Evolutionary conservation across 2,888 invertebrate genomes (phyloP).

Genomic region (Alloplasta piceator): DNA sequence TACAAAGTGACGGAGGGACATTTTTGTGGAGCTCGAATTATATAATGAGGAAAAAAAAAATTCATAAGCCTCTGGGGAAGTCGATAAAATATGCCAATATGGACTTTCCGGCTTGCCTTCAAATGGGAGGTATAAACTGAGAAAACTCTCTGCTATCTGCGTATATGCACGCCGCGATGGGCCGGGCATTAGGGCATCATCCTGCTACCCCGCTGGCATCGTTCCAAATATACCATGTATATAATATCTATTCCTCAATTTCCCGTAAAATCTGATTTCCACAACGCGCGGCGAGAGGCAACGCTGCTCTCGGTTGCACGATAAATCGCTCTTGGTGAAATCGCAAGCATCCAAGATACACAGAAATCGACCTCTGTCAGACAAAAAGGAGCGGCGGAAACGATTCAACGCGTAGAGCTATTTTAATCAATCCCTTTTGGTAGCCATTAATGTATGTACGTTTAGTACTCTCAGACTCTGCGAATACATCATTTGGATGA

Average conservation of each 20-base stretch:
- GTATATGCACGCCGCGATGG: slow-evolving; percentile 6
- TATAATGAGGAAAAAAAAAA: too few relatives aligned
- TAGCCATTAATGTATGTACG: too few relatives aligned
- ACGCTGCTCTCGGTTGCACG: slow-evolving; percentile 13
- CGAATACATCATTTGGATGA: too few relatives aligned
- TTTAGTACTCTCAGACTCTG: too few relatives aligned
- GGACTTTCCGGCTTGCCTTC: too few relatives aligned
- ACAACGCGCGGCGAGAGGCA: slow-evolving; percentile 8
- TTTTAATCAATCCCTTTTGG: too few relatives aligned
- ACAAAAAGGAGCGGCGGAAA: too few relatives aligned
- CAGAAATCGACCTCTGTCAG: neutral
- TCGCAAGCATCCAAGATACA: slow-evolving; percentile 5
- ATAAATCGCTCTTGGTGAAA: slow-evolving; percentile 31
- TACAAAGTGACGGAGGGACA: too few relatives aligned
- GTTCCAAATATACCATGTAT: slow-evolving; percentile 62
- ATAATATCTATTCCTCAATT: slow-evolving; percentile 65
- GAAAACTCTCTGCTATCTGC: slow-evolving; percentile 20
- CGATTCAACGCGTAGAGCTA: too few relatives aligned
- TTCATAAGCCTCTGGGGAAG: too few relatives aligned
- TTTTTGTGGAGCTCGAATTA: too few relatives aligned
- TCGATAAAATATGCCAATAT: too few relatives aligned
- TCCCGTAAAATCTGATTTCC: slow-evolving; percentile 70
- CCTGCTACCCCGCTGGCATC: slow-evolving; percentile 62
- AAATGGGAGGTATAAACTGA: slow-evolving; percentile 13
- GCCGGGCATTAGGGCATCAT: slow-evolving; percentile 33